phyloP scores from a whole-genome alignment of 2,888 invertebrate genomes.

The Campoletis raptor region DNA sequence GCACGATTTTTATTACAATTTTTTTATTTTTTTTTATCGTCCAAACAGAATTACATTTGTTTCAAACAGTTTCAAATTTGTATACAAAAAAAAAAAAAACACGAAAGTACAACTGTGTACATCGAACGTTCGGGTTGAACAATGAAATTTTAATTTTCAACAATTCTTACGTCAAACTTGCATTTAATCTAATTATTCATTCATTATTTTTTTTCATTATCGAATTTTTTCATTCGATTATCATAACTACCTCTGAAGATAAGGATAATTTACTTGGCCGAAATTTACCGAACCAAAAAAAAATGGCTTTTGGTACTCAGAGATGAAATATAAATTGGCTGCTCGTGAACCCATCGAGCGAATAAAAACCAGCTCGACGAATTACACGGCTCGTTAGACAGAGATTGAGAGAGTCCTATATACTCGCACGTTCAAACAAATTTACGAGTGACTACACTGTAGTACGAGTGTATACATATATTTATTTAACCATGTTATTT shows the following conservation, averaged over 20 bases:
- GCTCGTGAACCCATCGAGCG: conserved; percentile 46
- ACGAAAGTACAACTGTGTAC: neutral
- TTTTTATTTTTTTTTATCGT: too few relatives aligned
- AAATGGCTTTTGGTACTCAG: conserved; percentile 4
- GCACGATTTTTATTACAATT: too few relatives aligned
- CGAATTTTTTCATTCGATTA: neutral
- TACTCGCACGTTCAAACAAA: conserved; percentile 36
- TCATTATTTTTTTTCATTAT: too few relatives aligned
- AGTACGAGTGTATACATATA: neutral
- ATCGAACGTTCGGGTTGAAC: neutral
- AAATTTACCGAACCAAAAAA: conserved; percentile 13
- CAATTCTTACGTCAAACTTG: neutral
- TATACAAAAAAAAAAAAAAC: neutral
- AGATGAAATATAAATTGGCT: conserved; percentile 59
- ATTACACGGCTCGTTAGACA: conserved; percentile 67
- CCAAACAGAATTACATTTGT: neutral
- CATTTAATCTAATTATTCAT: neutral
- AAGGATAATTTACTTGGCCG: neutral
- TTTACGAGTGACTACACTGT: conserved; percentile 18
- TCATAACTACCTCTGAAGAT: neutral
- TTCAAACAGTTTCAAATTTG: neutral
- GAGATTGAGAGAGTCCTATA: conserved; percentile 41
- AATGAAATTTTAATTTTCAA: neutral
- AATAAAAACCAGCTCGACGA: conserved; percentile 60
- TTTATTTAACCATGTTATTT: neutral